Base-by-base conservation (phyloP, 2,797 vertebrate species). In the Gymnodraco acuticeps region DNA sequence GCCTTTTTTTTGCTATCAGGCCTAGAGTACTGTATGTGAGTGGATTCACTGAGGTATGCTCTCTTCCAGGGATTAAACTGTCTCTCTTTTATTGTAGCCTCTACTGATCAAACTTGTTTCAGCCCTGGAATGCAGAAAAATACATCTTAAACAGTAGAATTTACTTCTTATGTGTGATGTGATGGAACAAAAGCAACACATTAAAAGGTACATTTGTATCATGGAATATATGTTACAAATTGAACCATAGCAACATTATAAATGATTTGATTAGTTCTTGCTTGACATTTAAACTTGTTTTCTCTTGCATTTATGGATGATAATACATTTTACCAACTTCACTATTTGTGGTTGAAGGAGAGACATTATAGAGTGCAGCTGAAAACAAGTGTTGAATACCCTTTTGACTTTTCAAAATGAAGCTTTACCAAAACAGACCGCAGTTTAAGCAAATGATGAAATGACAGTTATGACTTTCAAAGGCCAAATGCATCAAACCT, bases 1-100 rank as follows among this genome's bases (percentile, higher is more conserved):
- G 33, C 33, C 33, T 38, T 27, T 72, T 46, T 65, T 75, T 58
- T 77, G 69, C 72, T 48, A 70, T 65, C 70, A 80, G 67, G 65
- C 70, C 58, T 82, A 62, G 76, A 86, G 50, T 50, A 67, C 78
- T 69, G 76, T 69, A 60, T 72, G 52, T 51, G 69, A 66, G 60
- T 43, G 60, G 11, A 60, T 31, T 65, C 64, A 69, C 53, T 72
- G 61, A 78, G 51, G 60, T 61, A 52, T 58, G 70, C 50, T 17
- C 19, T 63, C 50, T 60, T 63, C n/a, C 31, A 23, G 52, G 65
- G 59, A 55, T 61, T 15, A 58, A 69, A 41, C 20, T 14, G 38
- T 46, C 60, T 56, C 7, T 65, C 45, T 64, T 48, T 33, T 48
- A 27, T 17, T 55, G 19, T 20, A 23, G 15, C 12, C 12, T 54